Evolutionary conservation across 2,113 vertebrate species (phyloP).

Genomic region (Polypterus senegalus): DNA sequence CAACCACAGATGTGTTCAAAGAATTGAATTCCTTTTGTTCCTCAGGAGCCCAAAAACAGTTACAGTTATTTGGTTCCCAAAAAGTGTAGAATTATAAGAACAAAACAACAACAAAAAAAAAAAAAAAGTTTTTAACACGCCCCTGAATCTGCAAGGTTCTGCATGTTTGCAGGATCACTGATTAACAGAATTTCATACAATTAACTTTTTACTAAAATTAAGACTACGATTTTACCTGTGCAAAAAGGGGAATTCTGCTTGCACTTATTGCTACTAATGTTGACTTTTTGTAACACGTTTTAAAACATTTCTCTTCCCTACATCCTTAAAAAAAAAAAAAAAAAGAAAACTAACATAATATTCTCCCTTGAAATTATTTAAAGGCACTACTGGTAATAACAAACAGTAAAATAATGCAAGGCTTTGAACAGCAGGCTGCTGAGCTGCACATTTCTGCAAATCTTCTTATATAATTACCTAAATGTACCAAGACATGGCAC

Average conservation of each 20-base stretch:
- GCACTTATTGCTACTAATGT: constrained; percentile 68
- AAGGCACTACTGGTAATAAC: constrained; percentile 97
- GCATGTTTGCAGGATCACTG: constrained; percentile 64
- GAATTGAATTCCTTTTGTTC: constrained; percentile 49
- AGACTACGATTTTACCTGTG: constrained; percentile 52
- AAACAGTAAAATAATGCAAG: constrained; percentile 58
- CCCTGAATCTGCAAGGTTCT: constrained; percentile 71
- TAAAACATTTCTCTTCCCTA: constrained; percentile 18
- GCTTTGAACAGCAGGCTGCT: constrained; percentile 45
- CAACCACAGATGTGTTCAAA: constrained; percentile 37
- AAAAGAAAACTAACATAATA: constrained; percentile 50
- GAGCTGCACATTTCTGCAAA: constrained; percentile 43
- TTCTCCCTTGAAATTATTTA: constrained; percentile 77
- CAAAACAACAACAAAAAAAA: constrained; percentile 26
- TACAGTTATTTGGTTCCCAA: constrained; percentile 56
- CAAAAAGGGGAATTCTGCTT: constrained; percentile 46
- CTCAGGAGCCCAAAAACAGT: constrained; percentile 50
- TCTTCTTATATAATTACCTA: constrained; percentile 46
- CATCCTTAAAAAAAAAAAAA: constrained; percentile 16
- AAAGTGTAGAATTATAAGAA: constrained; percentile 24
- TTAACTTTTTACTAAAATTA: constrained; percentile 49
- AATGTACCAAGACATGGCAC: constrained; percentile 93
- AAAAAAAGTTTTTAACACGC: constrained; percentile 39
- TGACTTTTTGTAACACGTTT: constrained; percentile 37
- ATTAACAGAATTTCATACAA: constrained; percentile 92